These are phyloP conservation scores for Dinothrombium tinctorium DNA, from an alignment of 1,140 invertebrate genomes.

Conservation along the genomic window DNA sequence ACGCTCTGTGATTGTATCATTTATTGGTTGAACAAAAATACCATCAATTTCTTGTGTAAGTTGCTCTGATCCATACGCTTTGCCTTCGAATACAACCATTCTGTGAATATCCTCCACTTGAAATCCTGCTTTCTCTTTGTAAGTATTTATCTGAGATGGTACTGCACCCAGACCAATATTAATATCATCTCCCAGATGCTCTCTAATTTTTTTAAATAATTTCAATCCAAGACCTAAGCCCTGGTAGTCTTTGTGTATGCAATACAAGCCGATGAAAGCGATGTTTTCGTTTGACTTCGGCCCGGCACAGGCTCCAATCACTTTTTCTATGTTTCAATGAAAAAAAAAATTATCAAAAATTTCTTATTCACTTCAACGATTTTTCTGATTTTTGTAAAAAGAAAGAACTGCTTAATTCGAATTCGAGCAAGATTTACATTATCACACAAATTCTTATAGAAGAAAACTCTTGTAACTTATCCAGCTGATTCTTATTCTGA, in stretches of 20 bases:
- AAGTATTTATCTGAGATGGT: too few relatives aligned
- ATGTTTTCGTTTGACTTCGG: constrained; percentile 10
- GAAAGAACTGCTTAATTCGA: too few relatives aligned
- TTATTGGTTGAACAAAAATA: constrained; percentile 2
- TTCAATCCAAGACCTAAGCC: constrained; percentile 14
- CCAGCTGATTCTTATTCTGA: too few relatives aligned
- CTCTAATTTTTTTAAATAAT: constrained; percentile 14
- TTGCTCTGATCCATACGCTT: neutral
- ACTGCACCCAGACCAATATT: too few relatives aligned
- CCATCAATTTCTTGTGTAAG: constrained; percentile 6
- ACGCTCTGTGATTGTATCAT: constrained; percentile 1
- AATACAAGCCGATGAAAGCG: constrained; percentile 16
- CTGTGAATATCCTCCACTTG: constrained; percentile 7
- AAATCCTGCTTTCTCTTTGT: constrained; percentile 13
- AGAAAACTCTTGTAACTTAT: too few relatives aligned
- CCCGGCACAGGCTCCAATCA: constrained; percentile 14
- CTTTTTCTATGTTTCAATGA: too few relatives aligned
- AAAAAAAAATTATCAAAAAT: too few relatives aligned
- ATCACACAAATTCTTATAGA: too few relatives aligned
- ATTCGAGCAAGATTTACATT: too few relatives aligned
- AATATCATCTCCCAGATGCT: constrained; percentile 13
- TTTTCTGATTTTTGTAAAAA: too few relatives aligned
- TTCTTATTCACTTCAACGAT: too few relatives aligned
- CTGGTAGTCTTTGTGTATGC: constrained; percentile 11
- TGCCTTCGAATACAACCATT: constrained; percentile 6